A percentile compares a stretch with the other conserved stretches of the same genome.
Conservation (phyloP, 1,140 invertebrate genomes). For the Pseudoatta argentina region DNA sequence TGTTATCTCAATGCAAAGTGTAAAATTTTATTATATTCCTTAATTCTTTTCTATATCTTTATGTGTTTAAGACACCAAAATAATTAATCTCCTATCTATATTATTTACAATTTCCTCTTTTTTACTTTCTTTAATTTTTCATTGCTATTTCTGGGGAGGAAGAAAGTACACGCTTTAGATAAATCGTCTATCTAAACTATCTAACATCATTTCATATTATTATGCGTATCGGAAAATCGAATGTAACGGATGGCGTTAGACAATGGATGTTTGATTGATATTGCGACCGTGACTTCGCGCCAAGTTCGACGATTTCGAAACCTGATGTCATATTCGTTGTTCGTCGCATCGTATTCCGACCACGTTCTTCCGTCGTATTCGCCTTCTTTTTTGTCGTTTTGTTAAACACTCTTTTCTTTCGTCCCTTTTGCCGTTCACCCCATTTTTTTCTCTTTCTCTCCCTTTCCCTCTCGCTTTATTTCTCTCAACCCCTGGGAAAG, state of each 20-base stretch:
- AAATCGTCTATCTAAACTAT: not conserved
- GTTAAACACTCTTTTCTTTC: not conserved
- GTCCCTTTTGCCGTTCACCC: not conserved
- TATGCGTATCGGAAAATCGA: slow-evolving; percentile 35
- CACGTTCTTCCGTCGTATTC: slow-evolving; percentile 21
- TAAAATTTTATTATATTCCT: not conserved
- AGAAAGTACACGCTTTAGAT: not conserved
- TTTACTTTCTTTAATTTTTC: not conserved
- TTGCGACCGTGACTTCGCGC: slow-evolving; percentile 62
- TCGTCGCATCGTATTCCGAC: slow-evolving; percentile 54
- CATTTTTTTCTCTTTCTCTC: not conserved
- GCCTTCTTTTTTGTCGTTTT: not conserved
- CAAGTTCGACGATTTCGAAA: slow-evolving; percentile 31
- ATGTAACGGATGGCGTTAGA: slow-evolving; percentile 21
- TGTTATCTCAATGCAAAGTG: no score
- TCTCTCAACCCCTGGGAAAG: not conserved
- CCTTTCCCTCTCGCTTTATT: not conserved
- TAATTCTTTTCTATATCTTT: not conserved
- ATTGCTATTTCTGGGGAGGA: not conserved
- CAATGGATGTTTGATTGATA: slow-evolving; percentile 69
- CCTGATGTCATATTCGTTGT: slow-evolving; percentile 38
- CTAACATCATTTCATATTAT: not conserved
- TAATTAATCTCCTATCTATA: not conserved
- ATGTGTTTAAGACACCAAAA: not conserved
- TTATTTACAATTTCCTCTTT: not conserved